phyloP scores from a whole-genome alignment of 2,888 invertebrate genomes.

The Cryptophagus acutangulus region DNA sequence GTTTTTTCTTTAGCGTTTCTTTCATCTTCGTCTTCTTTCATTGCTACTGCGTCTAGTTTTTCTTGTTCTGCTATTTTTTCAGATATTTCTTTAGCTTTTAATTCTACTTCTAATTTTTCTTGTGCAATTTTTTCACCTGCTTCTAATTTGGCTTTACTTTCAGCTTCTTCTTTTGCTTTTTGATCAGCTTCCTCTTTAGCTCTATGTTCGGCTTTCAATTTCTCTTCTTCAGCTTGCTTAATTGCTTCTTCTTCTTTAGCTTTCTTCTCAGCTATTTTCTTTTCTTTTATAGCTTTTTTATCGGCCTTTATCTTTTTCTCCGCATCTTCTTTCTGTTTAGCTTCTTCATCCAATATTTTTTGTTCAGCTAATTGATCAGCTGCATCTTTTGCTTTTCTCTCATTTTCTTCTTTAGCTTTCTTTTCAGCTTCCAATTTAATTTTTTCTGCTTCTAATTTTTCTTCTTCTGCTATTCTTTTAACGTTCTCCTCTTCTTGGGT shows the following conservation, averaged over 20 bases:
- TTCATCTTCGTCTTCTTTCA: slow-evolving; percentile 2
- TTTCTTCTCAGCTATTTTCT: slow-evolving; percentile 19
- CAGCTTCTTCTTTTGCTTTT: slow-evolving; percentile 14
- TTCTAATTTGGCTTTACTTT: slow-evolving; percentile 17
- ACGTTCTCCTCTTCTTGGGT: slow-evolving; percentile 18
- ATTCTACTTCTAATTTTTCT: slow-evolving; percentile 9
- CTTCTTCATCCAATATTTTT: slow-evolving; percentile 10
- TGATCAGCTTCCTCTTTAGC: slow-evolving; percentile 18
- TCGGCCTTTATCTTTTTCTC: slow-evolving; percentile 16
- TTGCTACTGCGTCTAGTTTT: slow-evolving; percentile 9
- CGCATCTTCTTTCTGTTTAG: slow-evolving; percentile 13
- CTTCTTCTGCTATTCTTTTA: slow-evolving; percentile 25
- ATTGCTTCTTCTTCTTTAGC: slow-evolving; percentile 18
- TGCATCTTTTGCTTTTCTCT: slow-evolving; percentile 9
- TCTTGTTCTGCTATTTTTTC: slow-evolving; percentile 13
- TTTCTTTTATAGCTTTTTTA: slow-evolving; percentile 17
- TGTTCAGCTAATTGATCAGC: slow-evolving; percentile 7
- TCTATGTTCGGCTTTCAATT: slow-evolving; percentile 20
- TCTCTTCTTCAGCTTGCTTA: slow-evolving; percentile 16
- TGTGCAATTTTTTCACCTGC: slow-evolving; percentile 1
- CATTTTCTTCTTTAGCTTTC: slow-evolving; percentile 25
- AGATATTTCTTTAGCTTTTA: slow-evolving; percentile 10
- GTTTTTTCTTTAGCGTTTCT: slow-evolving; percentile 8
- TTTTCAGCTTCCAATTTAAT: slow-evolving; percentile 18
- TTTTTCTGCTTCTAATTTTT: slow-evolving; percentile 25